These are phyloP conservation scores for Malaclemys terrapin DNA, from an alignment of 2,113 vertebrate species.

Conservation along the genomic window DNA sequence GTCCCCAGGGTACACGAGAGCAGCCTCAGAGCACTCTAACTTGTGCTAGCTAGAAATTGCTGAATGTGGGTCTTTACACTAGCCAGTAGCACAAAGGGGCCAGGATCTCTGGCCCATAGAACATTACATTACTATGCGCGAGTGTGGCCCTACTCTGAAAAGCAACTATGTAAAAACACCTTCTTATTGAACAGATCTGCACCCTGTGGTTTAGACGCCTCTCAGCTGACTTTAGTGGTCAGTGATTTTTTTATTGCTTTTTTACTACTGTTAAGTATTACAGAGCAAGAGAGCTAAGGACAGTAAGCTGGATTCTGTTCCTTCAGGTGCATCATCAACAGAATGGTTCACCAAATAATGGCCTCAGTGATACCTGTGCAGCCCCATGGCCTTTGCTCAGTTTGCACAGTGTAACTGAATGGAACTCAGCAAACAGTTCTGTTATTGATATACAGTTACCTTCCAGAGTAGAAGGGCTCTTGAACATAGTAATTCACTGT, in stretches of 20 bases:
- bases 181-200: not conserved
- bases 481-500: fast-evolving
- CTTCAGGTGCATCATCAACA: not conserved
- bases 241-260: not conserved
- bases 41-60: not conserved
- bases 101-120: not conserved
- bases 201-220: not conserved
- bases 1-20: not conserved
- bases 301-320: not conserved
- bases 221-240: not conserved
- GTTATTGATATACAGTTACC: not conserved
- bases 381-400: not conserved
- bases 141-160: not conserved
- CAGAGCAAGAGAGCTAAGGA: not conserved
- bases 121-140: fast-evolving
- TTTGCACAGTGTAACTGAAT: not conserved
- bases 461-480: not conserved
- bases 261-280: not conserved
- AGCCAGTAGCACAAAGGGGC: not conserved
- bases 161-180: not conserved
- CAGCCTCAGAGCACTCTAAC: fast-evolving
- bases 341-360: not conserved
- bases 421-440: not conserved
- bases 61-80: not conserved
- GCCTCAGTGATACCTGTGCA: not conserved